A percentile compares a stretch with the other conserved stretches of the same genome.
These are phyloP conservation scores for Phalera bucephala DNA, from an alignment of 2,888 invertebrate species.

Conservation along the genomic window DNA sequence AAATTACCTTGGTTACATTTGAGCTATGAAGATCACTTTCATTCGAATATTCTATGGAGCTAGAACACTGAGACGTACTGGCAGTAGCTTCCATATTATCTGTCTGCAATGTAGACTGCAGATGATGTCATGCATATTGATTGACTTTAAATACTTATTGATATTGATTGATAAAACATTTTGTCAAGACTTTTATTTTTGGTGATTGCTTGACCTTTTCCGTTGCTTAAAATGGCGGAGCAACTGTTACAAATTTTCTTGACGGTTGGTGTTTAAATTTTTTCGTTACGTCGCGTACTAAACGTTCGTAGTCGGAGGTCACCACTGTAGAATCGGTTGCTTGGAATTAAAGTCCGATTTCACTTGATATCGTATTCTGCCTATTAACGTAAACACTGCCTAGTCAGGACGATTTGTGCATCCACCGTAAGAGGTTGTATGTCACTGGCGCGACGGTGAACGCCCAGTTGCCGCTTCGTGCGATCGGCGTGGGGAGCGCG, in stretches of 20 bases:
- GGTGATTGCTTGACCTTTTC: not conserved
- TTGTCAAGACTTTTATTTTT: not conserved
- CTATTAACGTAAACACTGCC: too few relatives aligned
- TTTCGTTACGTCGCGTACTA: not conserved
- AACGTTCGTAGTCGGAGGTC: too few relatives aligned
- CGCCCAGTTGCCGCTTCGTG: too few relatives aligned
- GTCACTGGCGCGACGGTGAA: too few relatives aligned
- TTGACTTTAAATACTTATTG: not conserved
- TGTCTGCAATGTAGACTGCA: not conserved
- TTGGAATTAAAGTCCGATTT: too few relatives aligned
- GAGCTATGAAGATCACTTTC: constrained; percentile 1
- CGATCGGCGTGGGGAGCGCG: too few relatives aligned
- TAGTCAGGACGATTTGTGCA: too few relatives aligned
- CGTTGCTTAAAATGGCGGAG: not conserved
- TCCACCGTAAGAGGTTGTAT: too few relatives aligned
- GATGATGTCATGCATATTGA: not conserved
- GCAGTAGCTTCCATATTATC: constrained; percentile 1
- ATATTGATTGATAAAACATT: too few relatives aligned
- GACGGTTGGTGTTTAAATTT: not conserved
- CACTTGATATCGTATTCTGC: too few relatives aligned
- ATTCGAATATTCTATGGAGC: not conserved
- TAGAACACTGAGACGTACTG: constrained; percentile 4
- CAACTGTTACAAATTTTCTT: not conserved
- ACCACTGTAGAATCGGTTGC: too few relatives aligned
- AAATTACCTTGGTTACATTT: constrained; percentile 2